Evolutionary conservation across 1,140 invertebrate species (phyloP).

Genomic region (Zaprionus tsacasi): DNA sequence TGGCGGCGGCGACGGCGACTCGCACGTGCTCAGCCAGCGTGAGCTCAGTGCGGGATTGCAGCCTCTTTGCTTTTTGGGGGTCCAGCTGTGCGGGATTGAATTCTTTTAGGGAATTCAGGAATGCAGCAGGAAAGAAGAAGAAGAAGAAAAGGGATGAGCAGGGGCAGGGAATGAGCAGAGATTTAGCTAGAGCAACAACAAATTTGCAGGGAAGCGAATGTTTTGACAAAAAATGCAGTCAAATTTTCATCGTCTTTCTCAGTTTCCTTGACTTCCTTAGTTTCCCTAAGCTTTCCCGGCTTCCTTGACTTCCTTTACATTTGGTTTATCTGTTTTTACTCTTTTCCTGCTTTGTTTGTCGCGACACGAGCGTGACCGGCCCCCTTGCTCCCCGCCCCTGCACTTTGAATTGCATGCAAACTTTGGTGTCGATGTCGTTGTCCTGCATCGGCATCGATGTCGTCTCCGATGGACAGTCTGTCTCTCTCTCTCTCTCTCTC

Average conservation of each 20-base stretch:
- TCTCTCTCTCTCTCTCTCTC: neutral
- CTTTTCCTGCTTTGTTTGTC: conserved; percentile 5
- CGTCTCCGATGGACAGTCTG: neutral
- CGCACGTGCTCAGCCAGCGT: conserved; percentile 25
- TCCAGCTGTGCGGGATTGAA: conserved; percentile 23
- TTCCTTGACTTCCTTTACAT: neutral
- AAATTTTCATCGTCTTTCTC: conserved; percentile 1
- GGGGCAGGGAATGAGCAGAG: neutral
- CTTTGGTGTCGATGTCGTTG: conserved; percentile 13
- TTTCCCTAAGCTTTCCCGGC: too few relatives aligned
- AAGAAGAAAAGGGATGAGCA: neutral
- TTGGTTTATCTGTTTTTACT: neutral
- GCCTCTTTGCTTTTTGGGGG: neutral
- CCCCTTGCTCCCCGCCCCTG: too few relatives aligned
- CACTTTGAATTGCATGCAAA: conserved; percentile 16
- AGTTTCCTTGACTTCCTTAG: neutral
- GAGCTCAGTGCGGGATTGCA: neutral
- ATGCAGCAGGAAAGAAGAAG: conserved; percentile 7
- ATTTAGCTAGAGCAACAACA: conserved; percentile 13
- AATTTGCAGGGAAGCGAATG: conserved; percentile 34
- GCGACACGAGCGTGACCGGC: conserved; percentile 19
- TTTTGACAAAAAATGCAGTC: conserved; percentile 22
- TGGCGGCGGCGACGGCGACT: conserved; percentile 8
- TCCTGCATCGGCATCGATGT: neutral
- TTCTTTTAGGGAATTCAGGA: conserved; percentile 6